phyloP scores from a whole-genome alignment of 2,113 vertebrate species.

The Callaeas wilsoni region DNA sequence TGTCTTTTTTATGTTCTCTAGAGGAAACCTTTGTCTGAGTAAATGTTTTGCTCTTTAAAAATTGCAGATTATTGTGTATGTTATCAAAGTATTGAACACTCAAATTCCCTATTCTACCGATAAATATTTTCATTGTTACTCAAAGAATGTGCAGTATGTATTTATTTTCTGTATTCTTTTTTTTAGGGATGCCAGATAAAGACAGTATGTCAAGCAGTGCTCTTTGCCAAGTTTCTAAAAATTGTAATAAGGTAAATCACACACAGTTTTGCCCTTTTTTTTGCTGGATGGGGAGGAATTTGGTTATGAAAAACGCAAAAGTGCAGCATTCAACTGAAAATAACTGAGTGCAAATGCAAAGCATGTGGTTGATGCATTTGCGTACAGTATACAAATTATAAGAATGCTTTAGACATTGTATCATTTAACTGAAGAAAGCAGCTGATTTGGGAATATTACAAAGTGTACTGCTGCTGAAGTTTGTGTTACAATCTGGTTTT shows the following conservation, averaged over 20 bases:
- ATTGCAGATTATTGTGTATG: not conserved
- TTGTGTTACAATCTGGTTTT: not conserved
- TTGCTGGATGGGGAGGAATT: not conserved
- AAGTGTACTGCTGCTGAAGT: not conserved
- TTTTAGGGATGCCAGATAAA: constrained; percentile 90
- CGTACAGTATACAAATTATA: not conserved
- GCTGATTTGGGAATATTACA: not conserved
- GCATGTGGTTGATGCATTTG: not conserved
- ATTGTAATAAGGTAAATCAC: constrained; percentile 83
- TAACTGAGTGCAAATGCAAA: not conserved
- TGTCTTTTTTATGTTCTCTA: not conserved
- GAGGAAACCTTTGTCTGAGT: not conserved
- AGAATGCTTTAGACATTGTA: not conserved
- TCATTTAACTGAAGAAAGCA: not conserved
- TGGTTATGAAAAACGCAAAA: not conserved
- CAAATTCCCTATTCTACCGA: not conserved
- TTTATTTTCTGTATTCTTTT: constrained; percentile 33
- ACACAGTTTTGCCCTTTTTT: not conserved
- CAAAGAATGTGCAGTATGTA: not conserved
- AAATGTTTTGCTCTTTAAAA: not conserved
- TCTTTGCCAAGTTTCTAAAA: constrained; percentile 81
- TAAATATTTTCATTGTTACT: not conserved
- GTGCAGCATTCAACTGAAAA: not conserved
- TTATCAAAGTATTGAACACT: not conserved
- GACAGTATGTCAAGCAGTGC: constrained; percentile 83